These are phyloP conservation scores for Isotomurus palustris DNA, from an alignment of 2,888 invertebrate species.

Conservation along the genomic window DNA sequence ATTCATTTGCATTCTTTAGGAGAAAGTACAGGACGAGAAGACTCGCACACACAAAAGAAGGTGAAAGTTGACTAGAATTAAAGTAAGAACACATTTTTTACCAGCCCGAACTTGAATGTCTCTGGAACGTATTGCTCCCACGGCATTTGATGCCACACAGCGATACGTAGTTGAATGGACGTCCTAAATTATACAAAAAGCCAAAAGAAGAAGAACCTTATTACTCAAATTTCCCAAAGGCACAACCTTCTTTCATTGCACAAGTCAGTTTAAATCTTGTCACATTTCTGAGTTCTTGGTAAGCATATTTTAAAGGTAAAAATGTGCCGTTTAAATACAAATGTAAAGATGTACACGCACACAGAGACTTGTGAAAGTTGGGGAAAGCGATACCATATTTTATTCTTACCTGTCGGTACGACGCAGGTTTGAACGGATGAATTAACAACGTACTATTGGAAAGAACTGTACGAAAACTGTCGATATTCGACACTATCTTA, in stretches of 20 bases:
- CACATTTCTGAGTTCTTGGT: no score
- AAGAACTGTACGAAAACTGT: constrained; percentile 40
- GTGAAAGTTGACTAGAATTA: neutral
- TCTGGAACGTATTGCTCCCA: constrained; percentile 73
- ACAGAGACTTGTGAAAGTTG: neutral
- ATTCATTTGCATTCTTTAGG: constrained; percentile 9
- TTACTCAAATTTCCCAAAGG: no score
- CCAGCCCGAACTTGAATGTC: constrained; percentile 86
- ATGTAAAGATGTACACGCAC: neutral
- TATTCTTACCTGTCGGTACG: constrained; percentile 37
- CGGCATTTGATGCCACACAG: constrained; percentile 63
- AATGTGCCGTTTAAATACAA: no score
- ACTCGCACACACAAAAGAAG: neutral
- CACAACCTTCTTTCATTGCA: no score
- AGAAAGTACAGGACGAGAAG: no score
- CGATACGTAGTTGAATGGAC: constrained; percentile 80
- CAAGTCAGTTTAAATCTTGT: no score
- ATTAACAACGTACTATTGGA: constrained; percentile 37
- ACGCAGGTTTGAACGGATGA: constrained; percentile 41
- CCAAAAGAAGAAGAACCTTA: neutral
- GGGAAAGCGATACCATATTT: no score
- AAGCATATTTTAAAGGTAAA: no score
- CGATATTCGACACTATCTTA: constrained; percentile 39
- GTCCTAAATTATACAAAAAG: constrained; percentile 55
- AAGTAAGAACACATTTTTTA: constrained; percentile 51